Evolutionary conservation across 2,888 invertebrate species (phyloP), one percentile per base, ranked within the genome.

Genomic region (Parnassius mnemosyne): DNA sequence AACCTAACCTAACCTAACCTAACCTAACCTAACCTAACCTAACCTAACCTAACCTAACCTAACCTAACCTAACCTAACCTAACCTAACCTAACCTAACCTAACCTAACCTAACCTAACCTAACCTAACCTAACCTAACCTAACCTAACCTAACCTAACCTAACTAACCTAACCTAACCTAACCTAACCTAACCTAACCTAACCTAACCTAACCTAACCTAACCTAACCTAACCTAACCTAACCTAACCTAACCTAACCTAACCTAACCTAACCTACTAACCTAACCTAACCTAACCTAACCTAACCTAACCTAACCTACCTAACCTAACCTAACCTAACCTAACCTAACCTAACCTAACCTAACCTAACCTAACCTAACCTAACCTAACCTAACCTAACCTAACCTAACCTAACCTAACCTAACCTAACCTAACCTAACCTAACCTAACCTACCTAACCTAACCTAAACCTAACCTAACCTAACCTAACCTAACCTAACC

Each of bases 151-250:
- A 9, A 5, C 7, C 7, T 42, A 5, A 9, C 46, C 3, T 16
- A 52, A 25, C 25, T 52, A 52, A 52, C 52, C 52, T 52, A 52
- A 52, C 52, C 52, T 52, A 52, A 52, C 52, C 52, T 52, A 52
- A 52, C 52, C 52, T 25, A 52, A 52, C 52, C 52, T 25, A 52
- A 52, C 52, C 34, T n/a, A 46, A 46, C 46, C 46, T 46, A 46
- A 46, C 46, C 46, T 46, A 46, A 46, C 46, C 46, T 11, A 46
- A 12, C 46, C 11, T 46, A 46, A 46, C 46, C 46, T 46, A 46
- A 46, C 46, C 46, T 46, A 46, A 42, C n/a, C n/a, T 50, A 50
- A 52, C 52, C 52, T 25, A 52, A 52, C 52, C 52, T 52, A 52
- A 52, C 52, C 52, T 52, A 52, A 52, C 52, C 34, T 11, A 52